These are phyloP conservation scores for Idaea biselata DNA, from an alignment of 2,888 invertebrate genomes.

Conservation along the genomic window DNA sequence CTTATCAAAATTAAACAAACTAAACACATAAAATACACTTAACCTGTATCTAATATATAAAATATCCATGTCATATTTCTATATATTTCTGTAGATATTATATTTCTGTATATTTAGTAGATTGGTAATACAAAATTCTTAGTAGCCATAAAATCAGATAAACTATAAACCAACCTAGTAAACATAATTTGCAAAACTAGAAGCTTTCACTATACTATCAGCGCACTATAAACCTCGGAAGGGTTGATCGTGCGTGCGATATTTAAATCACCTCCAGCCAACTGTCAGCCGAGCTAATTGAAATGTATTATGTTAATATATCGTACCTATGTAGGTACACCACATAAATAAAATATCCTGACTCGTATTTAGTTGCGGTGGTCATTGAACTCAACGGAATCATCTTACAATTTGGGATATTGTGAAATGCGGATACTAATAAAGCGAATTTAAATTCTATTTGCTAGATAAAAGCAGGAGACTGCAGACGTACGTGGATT, in stretches of 20 bases:
- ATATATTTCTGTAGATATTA: too few relatives aligned
- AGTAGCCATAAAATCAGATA: background rate
- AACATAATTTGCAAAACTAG: background rate
- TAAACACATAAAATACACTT: too few relatives aligned
- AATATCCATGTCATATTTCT: too few relatives aligned
- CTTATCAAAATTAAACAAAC: too few relatives aligned
- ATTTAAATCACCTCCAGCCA: conserved; percentile 64
- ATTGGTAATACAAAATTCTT: background rate
- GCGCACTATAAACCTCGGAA: conserved; percentile 27
- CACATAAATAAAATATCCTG: conserved; percentile 39
- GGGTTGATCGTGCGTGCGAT: conserved; percentile 57
- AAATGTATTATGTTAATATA: conserved; percentile 65
- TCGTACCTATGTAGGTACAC: conserved; percentile 30
- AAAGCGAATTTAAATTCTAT: background rate
- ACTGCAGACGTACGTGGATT: background rate
- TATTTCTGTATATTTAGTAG: too few relatives aligned
- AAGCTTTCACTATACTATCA: conserved; percentile 6
- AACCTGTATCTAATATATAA: too few relatives aligned
- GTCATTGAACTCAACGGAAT: conserved; percentile 37
- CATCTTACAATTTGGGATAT: background rate
- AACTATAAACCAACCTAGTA: background rate
- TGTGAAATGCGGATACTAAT: background rate
- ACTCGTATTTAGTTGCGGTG: conserved; percentile 32
- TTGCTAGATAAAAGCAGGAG: background rate
- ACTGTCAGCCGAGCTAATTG: conserved; percentile 64